Evolutionary conservation across 2,797 vertebrate genomes (phyloP).

Genomic region (Lacerta bilineata): DNA sequence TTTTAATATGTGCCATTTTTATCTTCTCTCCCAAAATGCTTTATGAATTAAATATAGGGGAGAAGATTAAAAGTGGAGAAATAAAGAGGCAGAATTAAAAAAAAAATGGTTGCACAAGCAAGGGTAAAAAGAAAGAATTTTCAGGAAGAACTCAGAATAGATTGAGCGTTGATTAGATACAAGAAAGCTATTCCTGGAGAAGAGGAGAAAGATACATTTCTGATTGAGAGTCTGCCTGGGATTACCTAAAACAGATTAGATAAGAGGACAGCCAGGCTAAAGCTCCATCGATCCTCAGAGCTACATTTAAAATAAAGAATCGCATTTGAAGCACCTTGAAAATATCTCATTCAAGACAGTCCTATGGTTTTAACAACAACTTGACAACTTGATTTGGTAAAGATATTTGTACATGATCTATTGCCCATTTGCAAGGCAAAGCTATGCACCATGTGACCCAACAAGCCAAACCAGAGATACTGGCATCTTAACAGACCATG

Average conservation of each 20-base stretch:
- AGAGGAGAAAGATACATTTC: not conserved
- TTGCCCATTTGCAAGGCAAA: not conserved
- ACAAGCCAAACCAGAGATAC: not conserved
- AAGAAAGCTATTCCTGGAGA: not conserved
- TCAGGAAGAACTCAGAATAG: slow-evolving; percentile 5
- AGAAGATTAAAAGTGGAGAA: not conserved
- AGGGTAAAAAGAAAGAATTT: not conserved
- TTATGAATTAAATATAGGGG: slow-evolving; percentile 14
- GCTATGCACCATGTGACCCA: too few relatives aligned
- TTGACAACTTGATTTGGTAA: not conserved
- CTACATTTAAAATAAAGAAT: slow-evolving; percentile 12
- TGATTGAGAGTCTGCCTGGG: slow-evolving; percentile 21
- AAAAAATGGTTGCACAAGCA: not conserved
- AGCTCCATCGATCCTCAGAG: not conserved
- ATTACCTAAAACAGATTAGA: slow-evolving; percentile 26
- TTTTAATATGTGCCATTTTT: not conserved
- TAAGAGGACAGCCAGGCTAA: not conserved
- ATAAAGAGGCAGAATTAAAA: not conserved
- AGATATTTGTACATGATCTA: not conserved
- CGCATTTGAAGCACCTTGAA: slow-evolving; percentile 1
- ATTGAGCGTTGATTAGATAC: slow-evolving; percentile 15
- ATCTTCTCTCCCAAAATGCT: not conserved
- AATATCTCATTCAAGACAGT: slow-evolving; percentile 13
- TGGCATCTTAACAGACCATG: not conserved
- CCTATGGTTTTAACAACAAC: not conserved